Conservation (phyloP, 2,113 vertebrate species). For the Hemiprocne comata region DNA sequence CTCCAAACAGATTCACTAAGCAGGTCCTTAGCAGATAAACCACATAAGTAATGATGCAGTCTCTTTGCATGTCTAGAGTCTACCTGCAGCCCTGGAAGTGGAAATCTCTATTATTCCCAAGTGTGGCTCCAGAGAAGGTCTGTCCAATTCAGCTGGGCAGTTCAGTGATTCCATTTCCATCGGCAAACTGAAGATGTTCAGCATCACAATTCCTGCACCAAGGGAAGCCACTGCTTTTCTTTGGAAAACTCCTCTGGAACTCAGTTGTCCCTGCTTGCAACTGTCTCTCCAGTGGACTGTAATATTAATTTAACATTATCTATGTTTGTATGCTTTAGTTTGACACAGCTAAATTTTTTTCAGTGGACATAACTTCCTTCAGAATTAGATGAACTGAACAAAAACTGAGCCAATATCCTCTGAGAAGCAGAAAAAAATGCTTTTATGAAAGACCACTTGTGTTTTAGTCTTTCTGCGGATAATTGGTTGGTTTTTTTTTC, state of each 20-base stretch:
- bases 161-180: background rate
- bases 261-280: background rate
- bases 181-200: background rate
- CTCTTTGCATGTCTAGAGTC: background rate
- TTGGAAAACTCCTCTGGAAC: background rate
- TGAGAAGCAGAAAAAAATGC: background rate
- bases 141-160: background rate
- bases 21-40: background rate
- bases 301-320: background rate
- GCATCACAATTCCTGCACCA: background rate
- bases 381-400: background rate
- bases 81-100: background rate
- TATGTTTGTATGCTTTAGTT: background rate
- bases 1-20: background rate
- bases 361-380: background rate
- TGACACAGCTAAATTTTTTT: background rate
- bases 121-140: background rate
- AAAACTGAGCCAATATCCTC: background rate
- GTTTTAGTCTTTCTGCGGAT: background rate
- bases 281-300: background rate
- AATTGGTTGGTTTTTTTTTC: background rate
- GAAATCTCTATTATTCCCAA: background rate
- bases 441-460: background rate
- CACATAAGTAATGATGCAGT: background rate
- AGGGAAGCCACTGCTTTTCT: background rate